These are phyloP conservation scores for Poeciliopsis prolifica DNA, from an alignment of 2,113 vertebrate species.

Conservation along the genomic window DNA sequence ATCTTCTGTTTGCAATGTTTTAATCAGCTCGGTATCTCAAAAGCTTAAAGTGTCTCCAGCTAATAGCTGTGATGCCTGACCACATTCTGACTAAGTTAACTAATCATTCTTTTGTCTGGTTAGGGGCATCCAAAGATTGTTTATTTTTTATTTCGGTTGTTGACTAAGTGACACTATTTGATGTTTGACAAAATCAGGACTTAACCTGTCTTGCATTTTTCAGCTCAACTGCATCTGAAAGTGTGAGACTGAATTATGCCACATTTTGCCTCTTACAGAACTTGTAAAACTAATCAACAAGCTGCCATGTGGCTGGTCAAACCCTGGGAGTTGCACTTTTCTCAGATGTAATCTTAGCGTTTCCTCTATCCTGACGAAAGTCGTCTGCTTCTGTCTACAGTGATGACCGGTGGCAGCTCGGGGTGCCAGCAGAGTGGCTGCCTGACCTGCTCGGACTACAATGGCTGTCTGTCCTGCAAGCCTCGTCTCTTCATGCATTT, in stretches of 20 bases:
- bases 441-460: constrained; percentile 97
- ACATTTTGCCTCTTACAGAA: too few relatives aligned
- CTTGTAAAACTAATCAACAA: background rate
- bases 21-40: too few relatives aligned
- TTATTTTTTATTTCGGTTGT: background rate
- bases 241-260: background rate
- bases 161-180: background rate
- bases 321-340: background rate
- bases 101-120: background rate
- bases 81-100: background rate
- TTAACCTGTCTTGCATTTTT: background rate
- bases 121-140: background rate
- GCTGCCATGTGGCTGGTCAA: background rate
- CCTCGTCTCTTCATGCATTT: constrained; percentile 97
- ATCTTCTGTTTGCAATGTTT: too few relatives aligned
- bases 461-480: constrained; percentile 97
- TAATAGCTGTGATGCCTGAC: background rate
- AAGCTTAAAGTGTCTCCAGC: too few relatives aligned
- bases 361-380: background rate
- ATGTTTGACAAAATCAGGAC: too few relatives aligned
- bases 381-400: constrained; percentile 74
- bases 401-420: constrained; percentile 89
- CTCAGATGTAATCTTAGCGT: background rate
- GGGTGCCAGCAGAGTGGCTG: constrained; percentile 96
- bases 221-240: background rate